Base-by-base conservation (phyloP, 2,888 invertebrate genomes). In the Cyclophora punctaria region DNA sequence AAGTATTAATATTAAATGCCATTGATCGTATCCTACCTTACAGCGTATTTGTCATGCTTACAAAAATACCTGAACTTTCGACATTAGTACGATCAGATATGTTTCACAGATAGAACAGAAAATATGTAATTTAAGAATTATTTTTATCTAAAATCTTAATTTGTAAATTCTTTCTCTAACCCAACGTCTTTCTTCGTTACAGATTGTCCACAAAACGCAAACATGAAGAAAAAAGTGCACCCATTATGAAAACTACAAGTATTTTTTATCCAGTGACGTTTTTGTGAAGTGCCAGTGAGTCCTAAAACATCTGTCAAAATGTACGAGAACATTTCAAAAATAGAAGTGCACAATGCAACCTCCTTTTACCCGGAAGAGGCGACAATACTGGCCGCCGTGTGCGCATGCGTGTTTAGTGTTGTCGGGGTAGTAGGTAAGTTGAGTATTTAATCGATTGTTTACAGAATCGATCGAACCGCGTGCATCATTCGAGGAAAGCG, bases 361-460 rank as follows among this genome's bases (percentile, higher is more conserved):
- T 51, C 48, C 34, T 72, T 83, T 58, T 95, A 94, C 75, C 94
- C 95, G 33, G 89, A 92, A 61, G 91, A 91, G 59, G 93, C 94
- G 46, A 95, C 95, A 40, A 90, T 95, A 64, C 87, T 93, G 69
- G 96, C 95, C 20, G 94, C 95, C 35, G 89, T 90, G 51, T 94
- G 94, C 75, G 95, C 96, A 41, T 92, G 95, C 64, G 74, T 95
- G 50, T 96, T 96, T 83, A 93, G 93, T 71, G 79, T 94, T 50
- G 88, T 96, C 45, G 96, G 96, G 55, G 91, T 95, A 54, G 83
- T 93, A 53, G 96, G 96, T 96, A 86, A 90, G 91, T 80, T 49
- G 50, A 51, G 46, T 49, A 55, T 60, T 53, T 62, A 54, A 57
- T 61, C 63, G 59, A 35, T 48, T 73, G 72, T 71, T 73, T 75